Percentiles rank a stretch among this genome's conserved stretches.
phyloP scores from a whole-genome alignment of 2,113 vertebrate genomes.

The Aegotheles bennettii region DNA sequence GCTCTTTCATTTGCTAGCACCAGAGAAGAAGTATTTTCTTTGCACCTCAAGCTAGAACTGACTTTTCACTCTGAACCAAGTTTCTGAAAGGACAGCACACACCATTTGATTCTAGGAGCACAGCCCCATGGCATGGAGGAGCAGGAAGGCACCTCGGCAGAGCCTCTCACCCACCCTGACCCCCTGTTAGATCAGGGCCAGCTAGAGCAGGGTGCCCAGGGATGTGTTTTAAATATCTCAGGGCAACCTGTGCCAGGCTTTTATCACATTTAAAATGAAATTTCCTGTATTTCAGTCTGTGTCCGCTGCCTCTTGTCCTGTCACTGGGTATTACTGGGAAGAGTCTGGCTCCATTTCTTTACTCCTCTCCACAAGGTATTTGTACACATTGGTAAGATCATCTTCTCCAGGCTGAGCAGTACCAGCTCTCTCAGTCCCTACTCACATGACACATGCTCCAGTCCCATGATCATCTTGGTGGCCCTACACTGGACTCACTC shows the following conservation, averaged over 20 bases:
- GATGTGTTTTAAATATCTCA: background rate
- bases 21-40: background rate
- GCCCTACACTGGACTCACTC: background rate
- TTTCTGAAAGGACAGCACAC: background rate
- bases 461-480: background rate
- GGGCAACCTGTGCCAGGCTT: background rate
- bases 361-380: background rate
- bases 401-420: background rate
- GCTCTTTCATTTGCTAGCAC: background rate
- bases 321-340: background rate
- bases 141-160: background rate
- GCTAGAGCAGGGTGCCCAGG: background rate
- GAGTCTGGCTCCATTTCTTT: background rate
- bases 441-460: background rate
- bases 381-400: background rate
- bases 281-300: background rate
- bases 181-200: background rate
- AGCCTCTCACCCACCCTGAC: rapidly evolving
- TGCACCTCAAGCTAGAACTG: rapidly evolving
- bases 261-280: background rate
- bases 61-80: background rate
- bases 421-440: background rate
- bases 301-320: background rate
- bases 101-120: background rate
- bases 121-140: rapidly evolving